These are phyloP conservation scores for Trogon melanurus DNA, from an alignment of 2,113 vertebrate genomes.

Conservation along the genomic window DNA sequence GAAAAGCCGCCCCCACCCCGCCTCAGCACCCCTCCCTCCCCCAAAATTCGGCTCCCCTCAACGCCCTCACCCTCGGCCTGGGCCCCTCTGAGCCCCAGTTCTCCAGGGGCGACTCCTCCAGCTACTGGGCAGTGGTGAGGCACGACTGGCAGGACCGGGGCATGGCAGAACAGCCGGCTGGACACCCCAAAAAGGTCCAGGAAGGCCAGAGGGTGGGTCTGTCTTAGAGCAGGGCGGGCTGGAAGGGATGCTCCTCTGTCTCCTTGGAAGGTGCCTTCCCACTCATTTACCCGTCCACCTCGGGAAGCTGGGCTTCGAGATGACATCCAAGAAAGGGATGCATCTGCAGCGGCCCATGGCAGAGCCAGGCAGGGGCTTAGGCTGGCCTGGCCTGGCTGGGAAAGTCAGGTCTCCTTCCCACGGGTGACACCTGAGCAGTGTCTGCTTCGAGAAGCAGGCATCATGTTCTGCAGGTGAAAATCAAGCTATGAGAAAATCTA, in stretches of 20 bases:
- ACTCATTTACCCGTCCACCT: fast-evolving
- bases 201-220: background rate
- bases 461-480: background rate
- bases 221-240: background rate
- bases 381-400: background rate
- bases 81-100: background rate
- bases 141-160: background rate
- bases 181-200: background rate
- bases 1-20: constrained; percentile 47
- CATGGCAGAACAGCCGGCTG: background rate
- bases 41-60: background rate
- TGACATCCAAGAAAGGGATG: fast-evolving
- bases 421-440: background rate
- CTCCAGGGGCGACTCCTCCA: background rate
- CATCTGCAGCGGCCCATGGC: fast-evolving
- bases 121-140: background rate
- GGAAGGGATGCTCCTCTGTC: background rate
- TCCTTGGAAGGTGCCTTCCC: background rate
- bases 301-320: background rate
- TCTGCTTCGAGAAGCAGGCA: background rate
- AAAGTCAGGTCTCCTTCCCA: background rate
- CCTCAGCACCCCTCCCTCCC: background rate
- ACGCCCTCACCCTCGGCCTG: background rate
- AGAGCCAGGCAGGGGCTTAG: background rate
- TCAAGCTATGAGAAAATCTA: background rate